These are phyloP conservation scores for Pipa parva DNA, from an alignment of 2,113 vertebrate species.

Conservation along the genomic window DNA sequence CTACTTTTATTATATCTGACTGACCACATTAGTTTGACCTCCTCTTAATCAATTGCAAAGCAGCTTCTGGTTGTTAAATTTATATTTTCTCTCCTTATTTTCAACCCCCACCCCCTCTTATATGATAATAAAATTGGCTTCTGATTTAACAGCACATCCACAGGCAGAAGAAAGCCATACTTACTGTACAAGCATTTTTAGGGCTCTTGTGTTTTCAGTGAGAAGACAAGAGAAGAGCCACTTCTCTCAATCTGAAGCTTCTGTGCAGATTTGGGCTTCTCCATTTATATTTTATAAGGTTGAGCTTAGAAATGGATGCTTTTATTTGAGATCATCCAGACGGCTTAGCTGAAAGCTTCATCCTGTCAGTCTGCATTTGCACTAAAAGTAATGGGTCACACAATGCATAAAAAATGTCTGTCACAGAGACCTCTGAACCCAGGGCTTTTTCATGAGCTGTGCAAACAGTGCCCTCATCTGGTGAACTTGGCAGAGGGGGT, in stretches of 20 bases:
- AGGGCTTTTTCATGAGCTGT: no score
- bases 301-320: conserved; percentile 23
- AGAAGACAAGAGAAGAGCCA: background rate
- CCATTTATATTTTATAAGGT: conserved; percentile 36
- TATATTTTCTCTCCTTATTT: background rate
- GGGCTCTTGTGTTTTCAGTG: background rate
- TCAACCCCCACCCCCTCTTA: background rate
- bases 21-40: conserved; percentile 9
- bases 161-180: background rate
- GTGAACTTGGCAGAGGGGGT: no score
- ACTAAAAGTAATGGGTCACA: conserved; percentile 3
- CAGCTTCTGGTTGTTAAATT: background rate
- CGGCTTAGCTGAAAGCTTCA: conserved; percentile 10
- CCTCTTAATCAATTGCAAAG: conserved; percentile 26
- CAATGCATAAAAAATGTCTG: no score
- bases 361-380: conserved; percentile 15
- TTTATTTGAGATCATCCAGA: conserved; percentile 18
- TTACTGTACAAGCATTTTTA: conserved; percentile 6
- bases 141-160: background rate
- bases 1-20: background rate
- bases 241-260: conserved; percentile 10
- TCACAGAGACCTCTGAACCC: no score
- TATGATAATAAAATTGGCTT: background rate
- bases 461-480: no score
- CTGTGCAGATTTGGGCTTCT: background rate